These are phyloP conservation scores for Lagodon rhomboides DNA, from an alignment of 2,797 vertebrate species.

Conservation along the genomic window DNA sequence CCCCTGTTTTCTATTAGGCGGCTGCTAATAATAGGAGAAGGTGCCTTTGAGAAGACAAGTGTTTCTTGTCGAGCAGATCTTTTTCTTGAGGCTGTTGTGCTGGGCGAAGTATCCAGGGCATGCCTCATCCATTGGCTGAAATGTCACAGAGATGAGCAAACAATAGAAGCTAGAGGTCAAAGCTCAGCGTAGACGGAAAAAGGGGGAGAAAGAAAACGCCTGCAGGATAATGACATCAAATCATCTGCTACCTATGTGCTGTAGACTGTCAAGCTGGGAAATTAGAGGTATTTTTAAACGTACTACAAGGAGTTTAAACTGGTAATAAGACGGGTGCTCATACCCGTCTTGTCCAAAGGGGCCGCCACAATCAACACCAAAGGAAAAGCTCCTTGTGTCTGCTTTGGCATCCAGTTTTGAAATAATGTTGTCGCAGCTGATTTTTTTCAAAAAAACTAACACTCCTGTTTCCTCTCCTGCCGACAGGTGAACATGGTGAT, in stretches of 20 bases:
- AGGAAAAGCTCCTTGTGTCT: too few relatives aligned
- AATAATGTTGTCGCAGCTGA: slow-evolving; percentile 5
- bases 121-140: slow-evolving; percentile 68
- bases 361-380: too few relatives aligned
- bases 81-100: slow-evolving; percentile 66
- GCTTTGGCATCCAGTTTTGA: slow-evolving; percentile 19
- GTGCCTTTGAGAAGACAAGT: slow-evolving; percentile 74
- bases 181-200: slow-evolving; percentile 43
- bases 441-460: slow-evolving; percentile 18
- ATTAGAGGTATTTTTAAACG: slow-evolving; percentile 3
- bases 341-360: too few relatives aligned
- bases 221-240: slow-evolving; percentile 45
- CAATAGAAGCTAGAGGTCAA: slow-evolving; percentile 71
- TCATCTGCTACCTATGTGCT: slow-evolving; percentile 3
- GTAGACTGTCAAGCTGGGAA: slow-evolving; percentile 33
- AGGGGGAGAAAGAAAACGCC: background rate
- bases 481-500: slow-evolving; percentile 99
- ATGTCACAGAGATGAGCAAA: slow-evolving; percentile 74
- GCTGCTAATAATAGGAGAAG: slow-evolving; percentile 69
- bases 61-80: slow-evolving; percentile 66
- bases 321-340: too few relatives aligned
- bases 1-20: slow-evolving; percentile 31
- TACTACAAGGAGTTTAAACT: too few relatives aligned
- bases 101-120: slow-evolving; percentile 54
- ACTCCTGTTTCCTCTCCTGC: slow-evolving; percentile 18